These are phyloP conservation scores for Lithosia quadra DNA, from an alignment of 2,888 invertebrate species.

Conservation along the genomic window DNA sequence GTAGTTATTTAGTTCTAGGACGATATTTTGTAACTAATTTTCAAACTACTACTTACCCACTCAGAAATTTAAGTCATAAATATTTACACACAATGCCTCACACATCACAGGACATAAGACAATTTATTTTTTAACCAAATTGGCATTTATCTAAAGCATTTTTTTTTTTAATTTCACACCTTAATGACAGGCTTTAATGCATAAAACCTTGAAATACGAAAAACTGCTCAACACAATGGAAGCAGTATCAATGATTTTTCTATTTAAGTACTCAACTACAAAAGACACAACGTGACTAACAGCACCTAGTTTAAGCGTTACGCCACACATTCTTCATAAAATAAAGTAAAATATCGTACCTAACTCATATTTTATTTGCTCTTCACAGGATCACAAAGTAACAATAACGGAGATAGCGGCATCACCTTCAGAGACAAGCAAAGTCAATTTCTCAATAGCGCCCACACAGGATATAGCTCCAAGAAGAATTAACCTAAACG, in stretches of 20 bases:
- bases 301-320: constrained; percentile 44
- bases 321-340: constrained; percentile 27
- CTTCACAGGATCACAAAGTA: constrained; percentile 71
- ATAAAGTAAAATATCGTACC: background rate
- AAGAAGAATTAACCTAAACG: constrained; percentile 57
- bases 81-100: background rate
- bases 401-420: constrained; percentile 78
- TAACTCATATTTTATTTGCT: constrained; percentile 22
- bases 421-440: constrained; percentile 71
- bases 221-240: background rate
- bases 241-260: constrained; percentile 23
- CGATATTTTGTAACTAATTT: background rate
- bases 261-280: constrained; percentile 22
- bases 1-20: constrained; percentile 29
- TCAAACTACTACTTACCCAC: constrained; percentile 19
- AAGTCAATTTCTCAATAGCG: constrained; percentile 63
- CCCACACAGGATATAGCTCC: constrained; percentile 56
- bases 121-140: background rate
- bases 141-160: too few relatives aligned
- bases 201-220: background rate
- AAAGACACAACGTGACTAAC: constrained; percentile 43
- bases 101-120: background rate
- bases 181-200: background rate
- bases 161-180: too few relatives aligned
- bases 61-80: constrained; percentile 5